Conservation (phyloP, 1,140 invertebrate genomes). For the Chlorops oryzae region DNA sequence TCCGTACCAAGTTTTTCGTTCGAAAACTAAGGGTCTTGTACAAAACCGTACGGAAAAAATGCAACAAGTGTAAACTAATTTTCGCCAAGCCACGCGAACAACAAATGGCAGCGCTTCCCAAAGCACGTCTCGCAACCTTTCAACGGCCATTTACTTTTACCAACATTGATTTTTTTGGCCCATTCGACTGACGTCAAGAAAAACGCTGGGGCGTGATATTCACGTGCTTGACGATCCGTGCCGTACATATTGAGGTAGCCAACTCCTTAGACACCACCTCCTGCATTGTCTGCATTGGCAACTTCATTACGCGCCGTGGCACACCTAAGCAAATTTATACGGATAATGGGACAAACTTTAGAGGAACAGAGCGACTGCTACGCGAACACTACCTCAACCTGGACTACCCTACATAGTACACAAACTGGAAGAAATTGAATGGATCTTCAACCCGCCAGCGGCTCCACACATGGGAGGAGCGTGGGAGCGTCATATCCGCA, state of each 20-base stretch:
- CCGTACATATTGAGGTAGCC: slow-evolving; percentile 22
- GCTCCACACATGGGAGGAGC: slow-evolving; percentile 30
- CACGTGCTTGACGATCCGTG: slow-evolving; percentile 20
- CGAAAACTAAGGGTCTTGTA: not conserved
- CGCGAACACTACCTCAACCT: slow-evolving; percentile 1
- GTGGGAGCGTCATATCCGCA: slow-evolving; percentile 21
- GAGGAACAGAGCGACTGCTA: slow-evolving; percentile 27
- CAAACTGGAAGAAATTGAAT: slow-evolving; percentile 11
- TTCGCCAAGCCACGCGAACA: not conserved
- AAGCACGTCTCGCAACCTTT: slow-evolving; percentile 1
- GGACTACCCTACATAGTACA: slow-evolving; percentile 1
- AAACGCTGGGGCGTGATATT: slow-evolving; percentile 25
- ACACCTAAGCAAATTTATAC: slow-evolving; percentile 25
- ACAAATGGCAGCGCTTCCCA: slow-evolving; percentile 1
- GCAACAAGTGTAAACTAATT: not conserved
- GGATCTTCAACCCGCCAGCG: slow-evolving; percentile 32
- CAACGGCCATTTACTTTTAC: slow-evolving; percentile 10
- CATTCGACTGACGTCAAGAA: slow-evolving; percentile 14
- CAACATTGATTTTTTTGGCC: slow-evolving; percentile 13
- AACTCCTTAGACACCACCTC: slow-evolving; percentile 12
- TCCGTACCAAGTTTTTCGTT: not conserved
- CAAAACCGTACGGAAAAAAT: not conserved
- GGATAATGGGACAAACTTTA: slow-evolving; percentile 45
- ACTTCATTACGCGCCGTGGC: no score
- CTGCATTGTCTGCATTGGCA: slow-evolving; percentile 14